Evolutionary conservation across 2,113 vertebrate species (phyloP), one percentile per base, ranked within the genome.

Genomic region (Caretta caretta): DNA sequence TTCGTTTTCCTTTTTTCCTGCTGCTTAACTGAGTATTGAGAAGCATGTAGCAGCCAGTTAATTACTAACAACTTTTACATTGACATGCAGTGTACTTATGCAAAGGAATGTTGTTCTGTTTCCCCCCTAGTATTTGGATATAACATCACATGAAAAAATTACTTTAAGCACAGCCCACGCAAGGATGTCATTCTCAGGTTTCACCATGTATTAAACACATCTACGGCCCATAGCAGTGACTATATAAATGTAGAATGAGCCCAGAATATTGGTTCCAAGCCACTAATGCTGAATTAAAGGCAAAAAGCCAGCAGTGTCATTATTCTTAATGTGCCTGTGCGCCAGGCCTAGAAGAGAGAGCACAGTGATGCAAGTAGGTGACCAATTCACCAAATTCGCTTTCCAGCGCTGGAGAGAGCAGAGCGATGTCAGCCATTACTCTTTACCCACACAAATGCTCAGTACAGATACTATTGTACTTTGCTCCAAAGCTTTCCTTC

Each of bases 11-110:
- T 16, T 72, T 92, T 90, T 62, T 83, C 80, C 89, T 29, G 48
- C 14, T 50, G 65, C 51, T 65, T 87, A 0, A 0, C 50, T 0
- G 0, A 51, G 78, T 69, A 12, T 48, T 20, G 89, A 86, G 84
- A 72, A 75, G 84, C 89, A 20, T 1, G 0, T 88, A 35, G 65
- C 59, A 54, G 95, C 84, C 83, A 86, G 49, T 90, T 49, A 79
- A 57, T 49, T 78, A 3, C 49, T 35, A 49, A 79, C 72, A 49
- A 49, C 19, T 48, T 42, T 38, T 56, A 78, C 53, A 42, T 35
- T 0, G 1, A 49, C 3, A 49, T 35, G 16, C 62, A 65, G n/a
- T 17, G 0, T 48, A 72, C 38, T n/a, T 89, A 14, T 13, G 25
- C 49, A 59, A 31, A 86, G 38, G 38, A 29, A 76, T 72, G 42